Conservation (phyloP, 2,888 invertebrate genomes). For the Muschampia plurimacula region DNA sequence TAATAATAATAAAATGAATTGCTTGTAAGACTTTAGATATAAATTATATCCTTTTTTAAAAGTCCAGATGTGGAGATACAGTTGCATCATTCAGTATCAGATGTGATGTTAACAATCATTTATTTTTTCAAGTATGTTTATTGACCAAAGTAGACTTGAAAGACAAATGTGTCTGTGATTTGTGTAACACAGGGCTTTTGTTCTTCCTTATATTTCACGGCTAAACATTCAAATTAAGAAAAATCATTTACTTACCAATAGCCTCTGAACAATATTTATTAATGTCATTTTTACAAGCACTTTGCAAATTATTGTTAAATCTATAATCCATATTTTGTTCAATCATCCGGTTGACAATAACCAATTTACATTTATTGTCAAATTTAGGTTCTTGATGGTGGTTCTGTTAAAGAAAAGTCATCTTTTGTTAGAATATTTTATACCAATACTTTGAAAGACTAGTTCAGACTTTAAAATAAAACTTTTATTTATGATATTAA, state of each 20-base stretch:
- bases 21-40: no score
- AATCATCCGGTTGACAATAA: constrained; percentile 95
- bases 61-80: no score
- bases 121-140: no score
- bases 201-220: no score
- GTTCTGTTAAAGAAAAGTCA: constrained; percentile 72
- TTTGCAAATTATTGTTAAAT: constrained; percentile 93
- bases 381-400: constrained; percentile 92
- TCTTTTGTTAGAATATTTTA: not conserved
- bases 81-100: no score
- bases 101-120: no score
- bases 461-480: not conserved
- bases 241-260: constrained; percentile 64
- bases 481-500: not conserved
- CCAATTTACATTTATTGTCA: constrained; percentile 92
- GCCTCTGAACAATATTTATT: constrained; percentile 85
- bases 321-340: constrained; percentile 96
- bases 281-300: constrained; percentile 93
- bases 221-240: no score
- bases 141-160: no score
- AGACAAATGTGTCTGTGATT: no score
- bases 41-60: no score
- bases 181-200: no score
- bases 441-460: not conserved
- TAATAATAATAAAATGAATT: no score